phyloP scores from a whole-genome alignment of 92 coral and sea anemone genomes.

The Isaurus tuberculatus region DNA sequence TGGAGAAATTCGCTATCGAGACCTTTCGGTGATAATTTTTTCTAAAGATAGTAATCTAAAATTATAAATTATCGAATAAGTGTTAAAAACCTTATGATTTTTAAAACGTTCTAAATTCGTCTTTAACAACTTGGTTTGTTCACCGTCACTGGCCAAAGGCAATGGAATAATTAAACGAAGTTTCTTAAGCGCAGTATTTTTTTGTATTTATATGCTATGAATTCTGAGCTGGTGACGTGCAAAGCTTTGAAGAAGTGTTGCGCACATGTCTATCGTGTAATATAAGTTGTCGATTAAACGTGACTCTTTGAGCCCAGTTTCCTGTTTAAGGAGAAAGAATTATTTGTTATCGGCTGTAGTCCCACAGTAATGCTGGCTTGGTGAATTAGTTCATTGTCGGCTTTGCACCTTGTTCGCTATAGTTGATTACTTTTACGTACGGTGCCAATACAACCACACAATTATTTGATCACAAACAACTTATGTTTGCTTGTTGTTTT shows the following conservation, averaged over 20 bases:
- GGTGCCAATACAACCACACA: too few species aligned
- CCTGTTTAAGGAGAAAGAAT: neutral
- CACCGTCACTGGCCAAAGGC: neutral
- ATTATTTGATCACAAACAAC: neutral
- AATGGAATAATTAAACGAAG: neutral
- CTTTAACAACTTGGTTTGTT: neutral
- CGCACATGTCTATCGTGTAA: neutral
- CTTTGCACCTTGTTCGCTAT: neutral
- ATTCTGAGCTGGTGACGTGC: neutral
- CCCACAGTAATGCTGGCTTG: neutral
- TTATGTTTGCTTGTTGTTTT: neutral
- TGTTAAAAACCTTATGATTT: too few species aligned
- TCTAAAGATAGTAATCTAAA: too few species aligned
- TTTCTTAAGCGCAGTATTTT: neutral
- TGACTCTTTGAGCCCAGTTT: neutral
- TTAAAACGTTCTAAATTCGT: too few species aligned
- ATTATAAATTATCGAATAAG: too few species aligned
- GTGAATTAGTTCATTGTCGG: neutral
- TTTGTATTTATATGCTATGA: neutral
- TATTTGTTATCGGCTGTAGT: neutral
- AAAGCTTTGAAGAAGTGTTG: neutral
- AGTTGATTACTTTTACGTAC: constrained; percentile 6
- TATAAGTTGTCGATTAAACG: neutral
- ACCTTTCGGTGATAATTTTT: too few species aligned
- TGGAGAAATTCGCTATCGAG: too few species aligned